Base-by-base conservation (phyloP, 2,797 vertebrate species). In the Hoplostethus atlanticus region DNA sequence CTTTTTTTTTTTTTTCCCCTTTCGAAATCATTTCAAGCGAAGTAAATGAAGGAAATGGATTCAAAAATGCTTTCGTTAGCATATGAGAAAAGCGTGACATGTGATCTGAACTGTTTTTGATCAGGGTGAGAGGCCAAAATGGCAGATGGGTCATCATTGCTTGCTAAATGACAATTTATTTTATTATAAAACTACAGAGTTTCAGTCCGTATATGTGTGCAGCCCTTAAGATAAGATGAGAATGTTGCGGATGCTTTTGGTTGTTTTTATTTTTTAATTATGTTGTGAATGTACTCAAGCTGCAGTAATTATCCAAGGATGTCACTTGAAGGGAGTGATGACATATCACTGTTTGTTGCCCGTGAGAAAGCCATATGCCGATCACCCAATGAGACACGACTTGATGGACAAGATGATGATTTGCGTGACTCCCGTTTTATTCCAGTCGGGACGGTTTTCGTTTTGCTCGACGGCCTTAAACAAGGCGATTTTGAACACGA, bases 291-390 rank as follows among this genome's bases (percentile, higher is more conserved):
- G 79, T 83, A 87, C 17, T 36, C 34, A 55, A 48, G 17, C 63
- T 63, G 21, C 68, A 72, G 66, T 57, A 62, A 66, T 72, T 7
- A 38, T 66, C 56, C 58, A 38, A 25, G 3, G 67, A 73, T 56
- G 53, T 75, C 36, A 54, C 55, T 44, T 8, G 68, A 66, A 70
- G 64, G 53, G 66, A 60, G 52, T 51, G 60, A 61, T 25, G 42
- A 47, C 34, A 34, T 34, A 34, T 34, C 34, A 34, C 6, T 31
- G 15, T 60, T 58, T 40, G 2, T 31, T 68, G 55, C 9, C 56
- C 46, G 21, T 0, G 50, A 70, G 65, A 82, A 82, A 87, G 86
- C 68, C 77, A 86, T 89, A 86, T 12, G 28, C 69, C 47, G 77
- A 73, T 11, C 40, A 70, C 40, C 61, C 11, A 3, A 44, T 36